Percentiles rank a stretch among this genome's conserved stretches.
Evolutionary conservation across 2,113 vertebrate species (phyloP).

Genomic region (Salvelinus namaycush): DNA sequence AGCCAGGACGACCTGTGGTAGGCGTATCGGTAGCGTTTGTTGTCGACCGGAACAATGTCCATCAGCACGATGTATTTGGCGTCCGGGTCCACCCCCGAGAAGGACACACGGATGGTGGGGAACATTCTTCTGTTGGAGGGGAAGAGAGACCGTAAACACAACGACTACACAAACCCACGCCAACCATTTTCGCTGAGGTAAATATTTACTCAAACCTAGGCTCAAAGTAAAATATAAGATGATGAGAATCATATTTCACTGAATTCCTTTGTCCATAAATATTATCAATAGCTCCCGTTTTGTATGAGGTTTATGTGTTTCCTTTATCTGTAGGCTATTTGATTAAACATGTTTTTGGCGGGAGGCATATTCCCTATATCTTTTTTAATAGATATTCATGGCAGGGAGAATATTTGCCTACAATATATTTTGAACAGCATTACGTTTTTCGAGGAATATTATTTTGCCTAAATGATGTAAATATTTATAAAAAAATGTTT

Average conservation of each 20-base stretch:
- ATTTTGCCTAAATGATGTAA: no score
- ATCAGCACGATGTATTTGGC: constrained; percentile 97
- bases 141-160: background rate
- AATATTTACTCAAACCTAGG: constrained; percentile 4
- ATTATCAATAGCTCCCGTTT: background rate
- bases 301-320: background rate
- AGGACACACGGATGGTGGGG: constrained; percentile 96
- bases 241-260: background rate
- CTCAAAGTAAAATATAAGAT: background rate
- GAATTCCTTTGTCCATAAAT: background rate
- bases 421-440: no score
- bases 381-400: no score
- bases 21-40: constrained; percentile 96
- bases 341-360: no score
- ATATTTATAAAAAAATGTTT: no score
- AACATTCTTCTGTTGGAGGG: constrained; percentile 91
- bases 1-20: constrained; percentile 98
- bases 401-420: no score
- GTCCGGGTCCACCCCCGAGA: constrained; percentile 95
- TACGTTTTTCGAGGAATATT: no score
- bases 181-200: background rate
- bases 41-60: constrained; percentile 98
- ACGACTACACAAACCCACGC: background rate
- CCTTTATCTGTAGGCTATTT: no score
- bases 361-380: no score